These are phyloP conservation scores for Taenioides sp. DNA, from an alignment of 2,797 vertebrate species.

Conservation along the genomic window DNA sequence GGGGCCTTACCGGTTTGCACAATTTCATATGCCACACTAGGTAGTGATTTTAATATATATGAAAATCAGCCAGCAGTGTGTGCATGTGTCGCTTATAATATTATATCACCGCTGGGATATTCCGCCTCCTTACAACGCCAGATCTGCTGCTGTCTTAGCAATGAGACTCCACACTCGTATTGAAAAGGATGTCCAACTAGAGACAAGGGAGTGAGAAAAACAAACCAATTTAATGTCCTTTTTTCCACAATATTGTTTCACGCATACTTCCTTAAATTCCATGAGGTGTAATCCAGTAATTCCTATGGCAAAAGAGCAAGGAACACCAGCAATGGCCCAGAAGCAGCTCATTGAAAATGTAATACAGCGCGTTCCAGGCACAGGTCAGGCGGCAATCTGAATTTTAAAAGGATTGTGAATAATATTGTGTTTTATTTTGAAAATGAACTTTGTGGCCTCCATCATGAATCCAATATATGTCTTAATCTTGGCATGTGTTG, in stretches of 20 bases:
- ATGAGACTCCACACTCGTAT: slow-evolving; percentile 27
- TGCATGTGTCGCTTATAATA: slow-evolving; percentile 87
- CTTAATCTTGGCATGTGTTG: slow-evolving; percentile 99
- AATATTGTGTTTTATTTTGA: slow-evolving; percentile 99
- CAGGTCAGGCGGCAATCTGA: slow-evolving; percentile 99
- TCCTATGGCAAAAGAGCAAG: slow-evolving; percentile 74
- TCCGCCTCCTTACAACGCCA: slow-evolving; percentile 80
- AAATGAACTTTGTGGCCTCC: slow-evolving; percentile 99
- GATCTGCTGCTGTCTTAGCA: slow-evolving; percentile 43
- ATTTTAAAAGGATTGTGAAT: slow-evolving; percentile 99
- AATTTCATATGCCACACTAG: slow-evolving; percentile 86
- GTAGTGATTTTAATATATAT: slow-evolving; percentile 98
- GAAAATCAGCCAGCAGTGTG: slow-evolving; percentile 93
- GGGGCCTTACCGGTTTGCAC: slow-evolving; percentile 77
- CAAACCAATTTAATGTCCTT: slow-evolving; percentile 35
- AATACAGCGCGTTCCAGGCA: slow-evolving; percentile 98
- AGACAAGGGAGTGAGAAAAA: slow-evolving; percentile 31
- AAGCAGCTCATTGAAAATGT: slow-evolving; percentile 98
- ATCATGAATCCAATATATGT: slow-evolving; percentile 99
- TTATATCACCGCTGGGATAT: slow-evolving; percentile 88
- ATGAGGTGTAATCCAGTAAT: slow-evolving; percentile 73
- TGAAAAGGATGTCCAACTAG: slow-evolving; percentile 26
- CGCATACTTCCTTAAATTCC: slow-evolving; percentile 58
- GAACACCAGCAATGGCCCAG: slow-evolving; percentile 81
- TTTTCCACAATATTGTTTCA: slow-evolving; percentile 42